These are phyloP conservation scores for Brachypteracias leptosomus DNA, from an alignment of 2,113 vertebrate species.

Conservation along the genomic window DNA sequence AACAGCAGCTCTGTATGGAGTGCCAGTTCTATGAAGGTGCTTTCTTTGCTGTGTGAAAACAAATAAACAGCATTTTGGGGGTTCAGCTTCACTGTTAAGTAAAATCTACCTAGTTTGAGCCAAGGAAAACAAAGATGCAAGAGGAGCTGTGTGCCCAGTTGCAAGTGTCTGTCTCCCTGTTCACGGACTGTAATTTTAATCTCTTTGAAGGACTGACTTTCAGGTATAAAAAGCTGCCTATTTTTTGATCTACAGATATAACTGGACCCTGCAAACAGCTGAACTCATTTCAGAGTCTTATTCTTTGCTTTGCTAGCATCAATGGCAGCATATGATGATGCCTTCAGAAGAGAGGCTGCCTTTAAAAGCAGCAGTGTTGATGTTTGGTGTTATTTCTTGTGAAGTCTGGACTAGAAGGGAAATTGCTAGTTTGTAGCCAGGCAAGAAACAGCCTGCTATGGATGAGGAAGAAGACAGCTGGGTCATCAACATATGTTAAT, in stretches of 20 bases:
- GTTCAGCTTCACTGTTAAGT: not conserved
- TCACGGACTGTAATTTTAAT: not conserved
- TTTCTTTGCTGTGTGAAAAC: not conserved
- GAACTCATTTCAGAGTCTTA: not conserved
- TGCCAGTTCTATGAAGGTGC: not conserved
- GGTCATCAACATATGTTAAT: not conserved
- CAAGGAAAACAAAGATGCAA: not conserved
- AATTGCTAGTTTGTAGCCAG: not conserved
- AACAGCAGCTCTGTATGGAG: slow-evolving; percentile 33
- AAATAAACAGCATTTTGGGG: not conserved
- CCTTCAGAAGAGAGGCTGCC: not conserved
- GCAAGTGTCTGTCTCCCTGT: not conserved
- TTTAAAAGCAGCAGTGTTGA: slow-evolving; percentile 4
- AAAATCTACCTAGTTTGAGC: not conserved
- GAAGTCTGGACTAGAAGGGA: not conserved
- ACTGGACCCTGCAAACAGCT: not conserved
- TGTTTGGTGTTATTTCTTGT: not conserved
- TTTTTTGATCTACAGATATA: not conserved
- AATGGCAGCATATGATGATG: not conserved
- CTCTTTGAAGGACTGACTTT: not conserved
- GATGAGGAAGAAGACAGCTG: not conserved
- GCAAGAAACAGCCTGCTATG: not conserved
- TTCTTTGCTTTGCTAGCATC: not conserved
- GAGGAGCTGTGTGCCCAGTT: not conserved
- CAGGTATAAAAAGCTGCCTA: not conserved